Percentiles rank a stretch among this genome's conserved stretches.
Conservation (phyloP, 1,140 invertebrate species). For the Coenobita brevimanus region DNA sequence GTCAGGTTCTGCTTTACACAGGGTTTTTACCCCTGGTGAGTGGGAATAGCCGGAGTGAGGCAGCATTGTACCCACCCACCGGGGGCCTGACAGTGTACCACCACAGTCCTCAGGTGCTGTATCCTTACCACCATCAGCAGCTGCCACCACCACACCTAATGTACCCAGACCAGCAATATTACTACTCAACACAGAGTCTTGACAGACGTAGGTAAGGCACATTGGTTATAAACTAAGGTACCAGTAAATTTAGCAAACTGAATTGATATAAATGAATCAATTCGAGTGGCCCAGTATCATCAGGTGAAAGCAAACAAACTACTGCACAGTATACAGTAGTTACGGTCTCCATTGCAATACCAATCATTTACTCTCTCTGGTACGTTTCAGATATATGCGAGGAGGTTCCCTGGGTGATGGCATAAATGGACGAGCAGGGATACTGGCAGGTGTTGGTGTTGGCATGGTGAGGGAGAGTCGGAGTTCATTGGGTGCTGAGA, state of each 20-base stretch:
- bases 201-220: conserved; percentile 25
- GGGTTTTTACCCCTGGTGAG: conserved; percentile 14
- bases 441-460: background rate
- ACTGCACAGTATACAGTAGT: too few species aligned
- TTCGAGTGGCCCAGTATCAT: too few species aligned
- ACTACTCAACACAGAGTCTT: conserved; percentile 12
- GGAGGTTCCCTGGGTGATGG: background rate
- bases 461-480: background rate
- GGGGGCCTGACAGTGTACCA: background rate
- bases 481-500: conserved; percentile 21
- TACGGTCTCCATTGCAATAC: too few species aligned
- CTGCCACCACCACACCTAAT: too few species aligned
- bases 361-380: background rate
- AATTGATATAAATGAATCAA: too few species aligned
- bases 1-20: background rate
- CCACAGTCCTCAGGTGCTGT: conserved; percentile 4
- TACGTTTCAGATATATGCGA: background rate
- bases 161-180: background rate
- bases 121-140: background rate
- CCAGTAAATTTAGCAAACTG: too few species aligned
- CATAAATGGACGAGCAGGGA: background rate
- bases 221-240: too few species aligned
- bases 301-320: too few species aligned
- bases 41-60: conserved; percentile 7
- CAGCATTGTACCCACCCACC: background rate